phyloP scores from a whole-genome alignment of 2,113 vertebrate species.

The Cephalopholis sonnerati region DNA sequence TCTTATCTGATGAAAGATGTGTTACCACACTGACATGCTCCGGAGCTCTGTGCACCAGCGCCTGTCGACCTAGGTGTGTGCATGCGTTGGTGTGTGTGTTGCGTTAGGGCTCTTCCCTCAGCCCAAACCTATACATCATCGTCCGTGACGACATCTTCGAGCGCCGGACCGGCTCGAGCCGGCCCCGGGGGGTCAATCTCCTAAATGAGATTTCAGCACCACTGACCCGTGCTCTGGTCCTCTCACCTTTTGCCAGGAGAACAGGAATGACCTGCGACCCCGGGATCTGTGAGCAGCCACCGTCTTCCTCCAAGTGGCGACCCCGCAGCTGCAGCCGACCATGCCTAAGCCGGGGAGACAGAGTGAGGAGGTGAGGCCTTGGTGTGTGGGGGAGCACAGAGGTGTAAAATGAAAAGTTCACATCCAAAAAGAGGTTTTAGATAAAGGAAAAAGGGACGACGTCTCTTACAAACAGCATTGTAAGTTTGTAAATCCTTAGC shows the following conservation, averaged over 20 bases:
- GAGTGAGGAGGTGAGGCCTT: constrained; percentile 36
- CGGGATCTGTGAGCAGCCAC: constrained; percentile 56
- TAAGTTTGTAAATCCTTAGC: background rate
- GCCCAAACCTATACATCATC: constrained; percentile 72
- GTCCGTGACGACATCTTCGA: constrained; percentile 46
- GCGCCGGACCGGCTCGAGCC: constrained; percentile 55
- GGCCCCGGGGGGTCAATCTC: constrained; percentile 72
- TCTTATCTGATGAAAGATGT: constrained; percentile 52
- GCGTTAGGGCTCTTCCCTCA: constrained; percentile 4
- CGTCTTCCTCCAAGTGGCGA: constrained; percentile 54
- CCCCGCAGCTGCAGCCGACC: constrained; percentile 46
- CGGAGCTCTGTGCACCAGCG: constrained; percentile 26
- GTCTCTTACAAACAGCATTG: background rate
- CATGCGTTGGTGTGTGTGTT: background rate
- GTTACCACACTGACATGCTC: constrained; percentile 25
- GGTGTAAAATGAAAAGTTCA: constrained; percentile 64
- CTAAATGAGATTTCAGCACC: constrained; percentile 85
- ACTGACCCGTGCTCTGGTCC: constrained; percentile 75
- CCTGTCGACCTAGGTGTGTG: constrained; percentile 40
- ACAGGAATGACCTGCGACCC: constrained; percentile 73
- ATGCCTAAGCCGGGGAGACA: constrained; percentile 39
- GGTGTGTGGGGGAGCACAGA: constrained; percentile 33
- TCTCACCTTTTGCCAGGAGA: constrained; percentile 72
- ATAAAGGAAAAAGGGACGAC: background rate
- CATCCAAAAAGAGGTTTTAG: constrained; percentile 10